phyloP scores from a whole-genome alignment of 2,113 vertebrate species.

The Grammomys dolichurus region DNA sequence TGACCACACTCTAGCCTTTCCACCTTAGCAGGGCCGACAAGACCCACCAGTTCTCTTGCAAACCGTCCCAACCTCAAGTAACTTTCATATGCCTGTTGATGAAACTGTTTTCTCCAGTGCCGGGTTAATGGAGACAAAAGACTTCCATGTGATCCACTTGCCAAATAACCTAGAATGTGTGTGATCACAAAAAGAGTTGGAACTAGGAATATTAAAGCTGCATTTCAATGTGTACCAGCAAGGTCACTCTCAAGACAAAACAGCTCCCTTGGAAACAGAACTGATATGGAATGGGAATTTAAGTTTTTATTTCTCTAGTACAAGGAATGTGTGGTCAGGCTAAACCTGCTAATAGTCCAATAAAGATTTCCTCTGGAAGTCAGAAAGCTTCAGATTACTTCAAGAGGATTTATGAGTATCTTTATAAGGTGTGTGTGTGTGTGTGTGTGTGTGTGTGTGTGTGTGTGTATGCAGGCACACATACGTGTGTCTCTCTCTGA shows the following conservation, averaged over 20 bases:
- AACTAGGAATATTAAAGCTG: not conserved
- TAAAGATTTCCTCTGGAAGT: not conserved
- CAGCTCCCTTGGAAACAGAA: not conserved
- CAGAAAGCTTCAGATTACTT: conserved; percentile 32
- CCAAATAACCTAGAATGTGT: not conserved
- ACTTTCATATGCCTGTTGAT: not conserved
- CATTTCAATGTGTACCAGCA: not conserved
- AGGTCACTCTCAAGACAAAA: not conserved
- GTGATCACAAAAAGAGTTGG: not conserved
- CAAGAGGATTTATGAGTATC: not conserved
- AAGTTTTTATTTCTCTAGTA: not conserved
- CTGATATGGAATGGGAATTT: not conserved
- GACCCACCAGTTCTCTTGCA: not conserved
- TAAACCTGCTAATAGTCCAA: not conserved
- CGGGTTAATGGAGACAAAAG: not conserved
- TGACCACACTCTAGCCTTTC: not conserved
- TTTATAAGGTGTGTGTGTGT: not conserved
- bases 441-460: not conserved
- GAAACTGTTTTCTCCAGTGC: not conserved
- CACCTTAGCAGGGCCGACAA: not conserved
- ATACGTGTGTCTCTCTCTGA: not conserved
- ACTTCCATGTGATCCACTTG: not conserved
- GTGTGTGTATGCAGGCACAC: not conserved
- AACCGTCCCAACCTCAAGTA: not conserved
- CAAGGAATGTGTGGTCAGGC: not conserved